Conservation (phyloP, 23 tunicate genomes). For the Diplosoma virens region DNA sequence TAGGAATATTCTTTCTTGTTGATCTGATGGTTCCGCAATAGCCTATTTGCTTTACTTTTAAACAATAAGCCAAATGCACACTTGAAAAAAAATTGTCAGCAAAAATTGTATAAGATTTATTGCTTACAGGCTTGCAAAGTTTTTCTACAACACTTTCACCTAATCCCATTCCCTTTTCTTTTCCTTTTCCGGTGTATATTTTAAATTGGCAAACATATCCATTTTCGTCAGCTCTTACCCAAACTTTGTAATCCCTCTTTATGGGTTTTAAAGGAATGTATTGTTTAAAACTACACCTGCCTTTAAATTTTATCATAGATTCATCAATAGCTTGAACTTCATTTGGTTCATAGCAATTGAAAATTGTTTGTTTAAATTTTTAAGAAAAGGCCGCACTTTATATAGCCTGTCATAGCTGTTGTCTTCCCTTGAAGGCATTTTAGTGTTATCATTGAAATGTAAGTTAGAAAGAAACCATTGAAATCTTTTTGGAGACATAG, state of each 20-base stretch:
- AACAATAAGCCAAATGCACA: slow-evolving; percentile 3
- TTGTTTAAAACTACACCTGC: slow-evolving; percentile 13
- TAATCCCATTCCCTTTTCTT: not conserved
- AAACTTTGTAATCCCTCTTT: slow-evolving; percentile 21
- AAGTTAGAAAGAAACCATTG: no score
- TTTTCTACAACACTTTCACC: slow-evolving; percentile 25
- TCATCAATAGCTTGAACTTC: not conserved
- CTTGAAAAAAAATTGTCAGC: slow-evolving; percentile 18
- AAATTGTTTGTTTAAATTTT: slow-evolving; percentile 7
- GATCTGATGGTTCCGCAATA: slow-evolving; percentile 16
- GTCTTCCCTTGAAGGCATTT: slow-evolving; percentile 8
- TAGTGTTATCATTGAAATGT: slow-evolving; percentile 2
- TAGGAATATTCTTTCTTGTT: slow-evolving; percentile 6
- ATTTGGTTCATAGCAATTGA: slow-evolving; percentile 9
- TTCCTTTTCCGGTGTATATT: slow-evolving; percentile 1
- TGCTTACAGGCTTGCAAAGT: not conserved
- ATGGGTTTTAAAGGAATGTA: slow-evolving; percentile 2
- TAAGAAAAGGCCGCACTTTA: slow-evolving; percentile 6
- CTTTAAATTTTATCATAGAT: slow-evolving; percentile 26
- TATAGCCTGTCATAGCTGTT: slow-evolving; percentile 2
- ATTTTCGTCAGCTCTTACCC: not conserved
- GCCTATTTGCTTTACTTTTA: not conserved
- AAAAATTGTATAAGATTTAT: not conserved
- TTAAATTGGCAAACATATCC: not conserved
- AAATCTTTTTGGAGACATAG: no score